phyloP scores from a whole-genome alignment of 2,113 vertebrate species.

The Siniperca knerii region DNA sequence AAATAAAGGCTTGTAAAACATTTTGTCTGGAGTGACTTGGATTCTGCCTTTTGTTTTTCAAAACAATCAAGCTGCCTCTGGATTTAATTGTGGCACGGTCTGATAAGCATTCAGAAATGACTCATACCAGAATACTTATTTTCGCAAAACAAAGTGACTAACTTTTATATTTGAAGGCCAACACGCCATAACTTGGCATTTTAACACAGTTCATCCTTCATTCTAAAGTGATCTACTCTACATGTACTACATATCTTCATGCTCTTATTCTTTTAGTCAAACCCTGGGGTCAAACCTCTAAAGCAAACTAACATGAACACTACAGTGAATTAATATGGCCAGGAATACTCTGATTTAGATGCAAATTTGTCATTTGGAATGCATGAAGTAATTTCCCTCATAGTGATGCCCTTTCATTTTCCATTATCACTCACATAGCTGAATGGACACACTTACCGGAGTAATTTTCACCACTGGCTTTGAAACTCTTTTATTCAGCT shows the following conservation, averaged over 20 bases:
- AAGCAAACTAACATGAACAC: not conserved
- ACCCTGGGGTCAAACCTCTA: conserved; percentile 1
- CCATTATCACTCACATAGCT: conserved; percentile 49
- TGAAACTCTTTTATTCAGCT: conserved; percentile 56
- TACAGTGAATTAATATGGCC: not conserved
- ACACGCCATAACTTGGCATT: conserved; percentile 24
- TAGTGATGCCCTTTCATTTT: conserved; percentile 29
- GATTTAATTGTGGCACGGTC: conserved; percentile 34
- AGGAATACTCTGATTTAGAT: conserved; percentile 25
- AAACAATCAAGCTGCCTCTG: conserved; percentile 39
- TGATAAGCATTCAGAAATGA: conserved; percentile 32
- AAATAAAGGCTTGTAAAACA: conserved; percentile 20
- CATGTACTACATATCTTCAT: not conserved
- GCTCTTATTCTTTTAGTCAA: conserved; percentile 8
- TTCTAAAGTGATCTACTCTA: conserved; percentile 13
- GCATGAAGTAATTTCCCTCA: conserved; percentile 42
- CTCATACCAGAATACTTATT: conserved; percentile 27
- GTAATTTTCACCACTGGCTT: conserved; percentile 44
- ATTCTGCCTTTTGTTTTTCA: conserved; percentile 34
- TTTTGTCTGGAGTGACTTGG: conserved; percentile 8
- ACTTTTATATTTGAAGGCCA: conserved; percentile 37
- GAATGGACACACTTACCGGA: conserved; percentile 46
- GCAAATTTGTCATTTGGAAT: conserved; percentile 38
- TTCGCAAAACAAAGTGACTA: conserved; percentile 20
- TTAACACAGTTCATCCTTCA: conserved; percentile 30